A percentile compares a stretch with the other conserved stretches of the same genome.
phyloP scores from a whole-genome alignment of 2,888 invertebrate species.

The Melolontha melolontha region DNA sequence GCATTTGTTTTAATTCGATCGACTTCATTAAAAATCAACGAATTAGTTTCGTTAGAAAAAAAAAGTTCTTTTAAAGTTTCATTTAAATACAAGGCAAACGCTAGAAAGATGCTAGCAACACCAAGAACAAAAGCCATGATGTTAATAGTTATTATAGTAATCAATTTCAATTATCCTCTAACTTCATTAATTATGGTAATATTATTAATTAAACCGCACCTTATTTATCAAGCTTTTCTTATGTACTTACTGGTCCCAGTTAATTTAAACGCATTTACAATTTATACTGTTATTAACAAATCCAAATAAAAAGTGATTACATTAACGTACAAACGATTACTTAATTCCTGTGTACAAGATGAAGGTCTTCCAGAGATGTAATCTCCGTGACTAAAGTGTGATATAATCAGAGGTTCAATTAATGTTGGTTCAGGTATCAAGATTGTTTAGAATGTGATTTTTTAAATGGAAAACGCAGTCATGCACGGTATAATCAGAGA shows the following conservation, averaged over 20 bases:
- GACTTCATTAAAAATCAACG: no score
- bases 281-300: slow-evolving; percentile 39
- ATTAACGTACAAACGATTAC: slow-evolving; percentile 39
- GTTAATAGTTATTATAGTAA: slow-evolving; percentile 31
- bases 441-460: slow-evolving; percentile 37
- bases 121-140: slow-evolving; percentile 19
- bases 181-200: slow-evolving; percentile 35
- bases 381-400: slow-evolving; percentile 39
- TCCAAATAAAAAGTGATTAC: slow-evolving; percentile 36
- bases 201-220: slow-evolving; percentile 38
- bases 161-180: slow-evolving; percentile 30
- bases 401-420: slow-evolving; percentile 37
- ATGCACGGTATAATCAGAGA: slow-evolving; percentile 40
- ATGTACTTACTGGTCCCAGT: neutral
- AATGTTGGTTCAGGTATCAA: slow-evolving; percentile 37
- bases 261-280: slow-evolving; percentile 34
- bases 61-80: no score
- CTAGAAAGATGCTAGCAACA: neutral
- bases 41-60: no score
- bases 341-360: slow-evolving; percentile 35
- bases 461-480: slow-evolving; percentile 32
- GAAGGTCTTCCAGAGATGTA: slow-evolving; percentile 32
- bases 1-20: no score
- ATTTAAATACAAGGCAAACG: slow-evolving; percentile 1
- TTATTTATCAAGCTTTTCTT: slow-evolving; percentile 32